A percentile compares a stretch with the other conserved stretches of the same genome.
Evolutionary conservation across 2,113 vertebrate species (phyloP).

Genomic region (Grus americana): DNA sequence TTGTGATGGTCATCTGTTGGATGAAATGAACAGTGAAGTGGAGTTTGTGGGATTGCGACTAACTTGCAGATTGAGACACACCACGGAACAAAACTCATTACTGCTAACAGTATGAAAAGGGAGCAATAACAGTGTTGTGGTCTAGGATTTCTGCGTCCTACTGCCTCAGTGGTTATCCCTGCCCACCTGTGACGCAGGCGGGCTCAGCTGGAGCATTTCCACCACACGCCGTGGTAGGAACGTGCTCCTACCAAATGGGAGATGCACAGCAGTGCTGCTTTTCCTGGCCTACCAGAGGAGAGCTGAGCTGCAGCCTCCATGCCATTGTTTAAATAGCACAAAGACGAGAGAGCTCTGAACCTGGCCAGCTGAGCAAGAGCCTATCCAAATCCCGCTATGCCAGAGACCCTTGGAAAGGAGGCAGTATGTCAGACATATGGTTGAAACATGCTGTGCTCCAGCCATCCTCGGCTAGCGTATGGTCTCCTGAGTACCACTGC

Average conservation of each 20-base stretch:
- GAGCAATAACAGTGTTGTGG: background rate
- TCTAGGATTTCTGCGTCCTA: background rate
- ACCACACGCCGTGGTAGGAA: accelerated
- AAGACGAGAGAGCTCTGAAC: constrained; percentile 43
- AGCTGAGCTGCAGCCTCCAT: background rate
- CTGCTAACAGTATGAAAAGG: background rate
- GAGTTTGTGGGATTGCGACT: background rate
- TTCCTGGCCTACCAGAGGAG: background rate
- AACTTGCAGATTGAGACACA: background rate
- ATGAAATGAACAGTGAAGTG: background rate
- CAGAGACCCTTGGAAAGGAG: constrained; percentile 56
- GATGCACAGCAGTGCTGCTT: background rate
- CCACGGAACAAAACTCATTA: background rate
- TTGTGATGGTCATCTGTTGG: background rate
- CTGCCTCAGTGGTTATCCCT: background rate
- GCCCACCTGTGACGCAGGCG: background rate
- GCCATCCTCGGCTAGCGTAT: constrained; percentile 63
- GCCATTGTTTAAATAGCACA: constrained; percentile 35
- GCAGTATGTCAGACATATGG: constrained; percentile 66
- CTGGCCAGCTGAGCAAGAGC: constrained; percentile 40
- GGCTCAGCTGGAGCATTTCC: background rate
- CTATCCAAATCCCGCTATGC: constrained; percentile 1
- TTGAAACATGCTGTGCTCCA: constrained; percentile 61
- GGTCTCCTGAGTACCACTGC: constrained; percentile 51
- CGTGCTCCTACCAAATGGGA: background rate